A percentile compares a stretch with the other conserved stretches of the same genome.
Conservation (phyloP, 2,888 invertebrate genomes). For the Mantis religiosa region DNA sequence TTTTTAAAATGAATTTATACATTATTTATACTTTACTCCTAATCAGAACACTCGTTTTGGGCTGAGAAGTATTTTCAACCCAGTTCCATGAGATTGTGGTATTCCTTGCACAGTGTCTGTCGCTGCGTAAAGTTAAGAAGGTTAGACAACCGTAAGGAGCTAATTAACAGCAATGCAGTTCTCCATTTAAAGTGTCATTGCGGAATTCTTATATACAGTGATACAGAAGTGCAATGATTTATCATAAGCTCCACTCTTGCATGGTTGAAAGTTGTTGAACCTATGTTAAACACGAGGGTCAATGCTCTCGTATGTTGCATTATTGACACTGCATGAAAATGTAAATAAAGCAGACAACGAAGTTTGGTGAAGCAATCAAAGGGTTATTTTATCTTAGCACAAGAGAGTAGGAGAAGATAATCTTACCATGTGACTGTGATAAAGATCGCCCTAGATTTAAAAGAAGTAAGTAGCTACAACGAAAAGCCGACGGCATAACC, state of each 20-base stretch:
- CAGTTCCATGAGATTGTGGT: too few relatives aligned
- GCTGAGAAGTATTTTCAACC: too few relatives aligned
- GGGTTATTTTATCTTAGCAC: background rate
- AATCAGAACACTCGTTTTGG: too few relatives aligned
- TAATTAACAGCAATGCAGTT: too few relatives aligned
- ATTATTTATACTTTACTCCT: too few relatives aligned
- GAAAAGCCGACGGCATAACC: too few relatives aligned
- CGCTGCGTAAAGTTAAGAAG: too few relatives aligned
- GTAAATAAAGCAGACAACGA: background rate
- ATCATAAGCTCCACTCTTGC: background rate
- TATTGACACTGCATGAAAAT: background rate
- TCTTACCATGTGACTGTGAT: background rate
- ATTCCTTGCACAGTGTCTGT: too few relatives aligned
- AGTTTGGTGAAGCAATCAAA: background rate
- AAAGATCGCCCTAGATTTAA: background rate
- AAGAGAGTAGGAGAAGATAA: background rate
- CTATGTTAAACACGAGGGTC: background rate
- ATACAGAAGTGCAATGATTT: background rate
- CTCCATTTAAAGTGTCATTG: too few relatives aligned
- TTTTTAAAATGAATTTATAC: too few relatives aligned
- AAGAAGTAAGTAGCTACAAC: background rate
- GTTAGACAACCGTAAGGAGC: too few relatives aligned
- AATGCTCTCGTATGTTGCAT: background rate
- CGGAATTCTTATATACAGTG: background rate
- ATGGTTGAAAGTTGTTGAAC: background rate